Base-by-base conservation (phyloP, 2,888 invertebrate species). In the Polydrusus cervinus region DNA sequence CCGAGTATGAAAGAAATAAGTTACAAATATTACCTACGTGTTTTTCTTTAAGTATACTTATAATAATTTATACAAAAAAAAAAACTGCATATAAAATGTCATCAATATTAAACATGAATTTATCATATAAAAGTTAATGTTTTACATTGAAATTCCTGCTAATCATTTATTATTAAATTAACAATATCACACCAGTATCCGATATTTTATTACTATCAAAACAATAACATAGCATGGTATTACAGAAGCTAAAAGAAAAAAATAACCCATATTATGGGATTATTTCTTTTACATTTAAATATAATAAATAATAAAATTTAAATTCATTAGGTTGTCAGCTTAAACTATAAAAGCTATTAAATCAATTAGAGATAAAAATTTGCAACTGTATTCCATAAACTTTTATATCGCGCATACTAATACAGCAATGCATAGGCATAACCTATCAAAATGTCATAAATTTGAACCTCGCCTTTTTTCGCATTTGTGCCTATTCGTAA, bases 251-350 rank as follows among this genome's bases (percentile, higher is more conserved):
- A 10, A 0, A 13, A 1, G 7, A 18, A 67, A 55, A 67, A 67
- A 67, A 67, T 43, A 55, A 43, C 43, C 55, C 18, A 70, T 20
- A 51, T 53, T 62, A 70, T 70, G 13, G 38, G 70, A 70, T 62
- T 62, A 62, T 61, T 62, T 14, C 62, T 60, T 38, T n/a, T 30
- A 65, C 57, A 65, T 65, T 71, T 43, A 55, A 65, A 53, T 38
- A 47, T 13, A 30, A 65, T 65, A 65, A 65, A 64, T 65, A 55
- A 60, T 55, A 65, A 71, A 20, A 65, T 65, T 71, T 61, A 61
- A 70, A 71, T 55, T 64, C 71, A 71, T 71, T 71, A 64, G 55
- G 38, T 64, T 71, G 64, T 62, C 71, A 55, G 71, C 62, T 71
- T 40, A 51, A 43, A 10, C 61, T 43, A 64, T 64, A 71, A 71